phyloP scores from a whole-genome alignment of 2,888 invertebrate genomes.

The Phymatocera aterrima region DNA sequence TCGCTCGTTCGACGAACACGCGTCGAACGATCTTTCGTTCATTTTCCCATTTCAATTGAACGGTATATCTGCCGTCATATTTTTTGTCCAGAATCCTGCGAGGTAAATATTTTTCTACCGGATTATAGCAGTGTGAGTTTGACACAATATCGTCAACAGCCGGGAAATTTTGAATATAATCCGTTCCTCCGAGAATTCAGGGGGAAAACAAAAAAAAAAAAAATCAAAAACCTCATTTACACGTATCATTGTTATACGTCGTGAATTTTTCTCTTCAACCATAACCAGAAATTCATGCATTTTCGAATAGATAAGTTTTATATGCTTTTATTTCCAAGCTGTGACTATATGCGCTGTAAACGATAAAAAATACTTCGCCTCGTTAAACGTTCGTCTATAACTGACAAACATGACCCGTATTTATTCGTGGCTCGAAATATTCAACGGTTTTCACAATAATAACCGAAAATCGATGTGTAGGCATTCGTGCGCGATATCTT shows the following conservation, averaged over 20 bases:
- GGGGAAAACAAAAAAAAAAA: too few species aligned
- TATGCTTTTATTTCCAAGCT: background rate
- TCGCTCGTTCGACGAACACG: background rate
- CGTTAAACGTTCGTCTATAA: background rate
- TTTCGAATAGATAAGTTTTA: background rate
- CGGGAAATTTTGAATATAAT: background rate
- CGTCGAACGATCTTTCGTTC: background rate
- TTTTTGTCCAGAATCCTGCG: background rate
- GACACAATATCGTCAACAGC: background rate
- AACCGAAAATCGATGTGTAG: background rate
- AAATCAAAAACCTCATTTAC: background rate
- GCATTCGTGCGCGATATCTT: slow-evolving; percentile 47
- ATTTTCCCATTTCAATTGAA: background rate
- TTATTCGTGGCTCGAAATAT: slow-evolving; percentile 7
- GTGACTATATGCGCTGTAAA: background rate
- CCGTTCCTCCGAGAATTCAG: background rate
- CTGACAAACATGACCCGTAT: slow-evolving; percentile 1
- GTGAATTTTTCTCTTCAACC: background rate
- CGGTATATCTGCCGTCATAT: background rate
- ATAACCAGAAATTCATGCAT: background rate
- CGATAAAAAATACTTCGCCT: background rate
- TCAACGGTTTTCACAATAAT: background rate
- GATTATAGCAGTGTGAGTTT: background rate
- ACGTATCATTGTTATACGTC: background rate
- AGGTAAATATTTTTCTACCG: background rate